Evolutionary conservation across 2,113 vertebrate genomes (phyloP).

Genomic region (Cochlearius cochlearius): DNA sequence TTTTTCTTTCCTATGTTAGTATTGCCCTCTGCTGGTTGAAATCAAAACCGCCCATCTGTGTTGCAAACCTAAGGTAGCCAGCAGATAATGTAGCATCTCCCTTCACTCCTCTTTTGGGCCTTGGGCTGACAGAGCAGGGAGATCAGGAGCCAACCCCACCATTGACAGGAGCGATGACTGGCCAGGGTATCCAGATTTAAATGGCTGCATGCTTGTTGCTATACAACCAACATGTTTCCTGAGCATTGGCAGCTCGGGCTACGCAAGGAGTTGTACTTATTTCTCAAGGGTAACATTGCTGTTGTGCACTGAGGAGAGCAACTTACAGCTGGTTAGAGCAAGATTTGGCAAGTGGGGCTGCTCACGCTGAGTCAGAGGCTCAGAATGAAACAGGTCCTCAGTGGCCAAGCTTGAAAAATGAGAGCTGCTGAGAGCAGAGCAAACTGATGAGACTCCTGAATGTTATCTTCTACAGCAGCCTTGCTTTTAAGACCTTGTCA

Average conservation of each 20-base stretch:
- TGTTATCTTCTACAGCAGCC: background rate
- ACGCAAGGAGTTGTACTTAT: background rate
- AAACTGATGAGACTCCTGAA: background rate
- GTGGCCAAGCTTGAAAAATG: background rate
- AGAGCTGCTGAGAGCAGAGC: background rate
- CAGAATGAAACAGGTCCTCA: background rate
- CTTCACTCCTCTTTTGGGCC: background rate
- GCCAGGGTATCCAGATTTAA: background rate
- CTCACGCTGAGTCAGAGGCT: background rate
- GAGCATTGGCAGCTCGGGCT: background rate
- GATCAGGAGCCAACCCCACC: background rate
- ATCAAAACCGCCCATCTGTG: background rate
- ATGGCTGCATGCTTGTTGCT: background rate
- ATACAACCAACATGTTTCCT: fast-evolving
- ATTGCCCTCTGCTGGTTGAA: constrained; percentile 47
- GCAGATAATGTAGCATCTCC: fast-evolving
- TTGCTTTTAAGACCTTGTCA: background rate
- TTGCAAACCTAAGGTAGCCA: background rate
- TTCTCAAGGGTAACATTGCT: background rate
- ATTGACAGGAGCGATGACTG: background rate
- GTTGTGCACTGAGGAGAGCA: background rate
- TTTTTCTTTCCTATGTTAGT: background rate
- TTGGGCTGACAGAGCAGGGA: background rate
- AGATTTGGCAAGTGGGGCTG: background rate
- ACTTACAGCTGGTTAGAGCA: background rate